Evolutionary conservation across 2,797 vertebrate species (phyloP), one percentile per base, ranked within the genome.

Genomic region (Nasua narica): DNA sequence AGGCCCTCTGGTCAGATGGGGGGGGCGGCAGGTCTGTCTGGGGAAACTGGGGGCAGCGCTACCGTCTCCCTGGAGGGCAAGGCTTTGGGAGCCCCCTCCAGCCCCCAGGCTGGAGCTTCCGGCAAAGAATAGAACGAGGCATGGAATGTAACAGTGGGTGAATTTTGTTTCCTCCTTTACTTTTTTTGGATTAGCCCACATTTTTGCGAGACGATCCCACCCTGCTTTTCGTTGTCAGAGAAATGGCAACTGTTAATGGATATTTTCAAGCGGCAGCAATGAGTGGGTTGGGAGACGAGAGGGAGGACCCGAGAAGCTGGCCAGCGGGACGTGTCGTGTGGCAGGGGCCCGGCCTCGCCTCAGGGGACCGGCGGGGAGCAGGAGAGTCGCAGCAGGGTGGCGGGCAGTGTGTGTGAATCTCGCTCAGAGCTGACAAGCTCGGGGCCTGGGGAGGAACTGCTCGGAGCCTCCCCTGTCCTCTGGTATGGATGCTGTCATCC

Each of bases 291-390:
- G 48, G 29, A 93, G 79, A 60, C 8, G 2, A 19, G 58, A 23
- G 2, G 35, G 81, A 48, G 50, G 83, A 27, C 2, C 37, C 2
- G 6, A 10, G 9, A 43, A 35, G 35, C 29, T 11, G 58, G 9
- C 25, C 18, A 27, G 48, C 46, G 14, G 35, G 56, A 35, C 56
- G 12, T 3, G n/a, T 37, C 0, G 0, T 0, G 2, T 5, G 7
- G 67, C 21, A 10, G 46, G 16, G 48, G 25, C 14, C 40, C 13
- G 25, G 50, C 40, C 35, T 5, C 1, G 50, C 40, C 35, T 5
- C 1, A 9, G 8, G 58, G 7, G 0, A 0, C 0, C 0, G 43
- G n/a, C 27, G 1, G 27, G 27, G 72, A 50, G 43, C 29, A 12
- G 14, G 2, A n/a, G 2, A 11, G 5, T 32, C 16, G 27, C 0